Percentiles rank a stretch among this genome's conserved stretches.
Evolutionary conservation across 2,888 invertebrate species (phyloP).

Genomic region (Trichogramma dendrolimi): DNA sequence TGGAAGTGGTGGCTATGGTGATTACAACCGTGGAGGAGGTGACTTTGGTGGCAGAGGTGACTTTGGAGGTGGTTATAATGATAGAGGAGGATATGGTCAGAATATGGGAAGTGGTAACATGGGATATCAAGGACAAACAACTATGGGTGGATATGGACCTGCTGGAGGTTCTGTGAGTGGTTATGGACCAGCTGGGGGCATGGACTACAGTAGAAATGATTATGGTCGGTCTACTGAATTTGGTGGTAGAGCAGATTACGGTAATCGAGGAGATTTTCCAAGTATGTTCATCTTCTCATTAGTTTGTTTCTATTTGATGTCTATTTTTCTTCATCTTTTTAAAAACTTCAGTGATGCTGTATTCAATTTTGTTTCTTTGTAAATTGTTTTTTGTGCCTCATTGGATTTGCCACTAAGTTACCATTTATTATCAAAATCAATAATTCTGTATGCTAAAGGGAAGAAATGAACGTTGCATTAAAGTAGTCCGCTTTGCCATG

Average conservation of each 20-base stretch:
- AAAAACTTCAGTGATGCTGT: conserved; percentile 19
- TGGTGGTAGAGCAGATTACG: conserved; percentile 46
- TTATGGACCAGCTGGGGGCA: conserved; percentile 45
- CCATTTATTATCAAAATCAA: too few species aligned
- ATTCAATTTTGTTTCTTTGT: neutral
- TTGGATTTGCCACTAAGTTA: too few species aligned
- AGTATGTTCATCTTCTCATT: conserved; percentile 26
- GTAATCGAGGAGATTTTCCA: conserved; percentile 35
- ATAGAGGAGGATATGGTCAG: conserved; percentile 48
- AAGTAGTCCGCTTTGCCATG: too few species aligned
- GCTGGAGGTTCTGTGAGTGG: conserved; percentile 45
- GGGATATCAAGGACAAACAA: conserved; percentile 46
- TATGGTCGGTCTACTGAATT: conserved; percentile 47
- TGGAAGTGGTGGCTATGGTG: conserved; percentile 46
- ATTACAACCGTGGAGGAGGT: conserved; percentile 49
- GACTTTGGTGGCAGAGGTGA: conserved; percentile 48
- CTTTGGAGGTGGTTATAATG: conserved; percentile 48
- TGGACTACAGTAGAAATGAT: conserved; percentile 47
- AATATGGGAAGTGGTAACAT: conserved; percentile 46
- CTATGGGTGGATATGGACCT: conserved; percentile 49
- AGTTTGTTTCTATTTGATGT: conserved; percentile 1
- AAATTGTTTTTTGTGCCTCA: neutral
- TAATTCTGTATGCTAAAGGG: too few species aligned
- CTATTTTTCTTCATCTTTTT: neutral
- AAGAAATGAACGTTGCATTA: too few species aligned